Evolutionary conservation across 2,113 vertebrate genomes (phyloP).

Genomic region (Cebus imitator): DNA sequence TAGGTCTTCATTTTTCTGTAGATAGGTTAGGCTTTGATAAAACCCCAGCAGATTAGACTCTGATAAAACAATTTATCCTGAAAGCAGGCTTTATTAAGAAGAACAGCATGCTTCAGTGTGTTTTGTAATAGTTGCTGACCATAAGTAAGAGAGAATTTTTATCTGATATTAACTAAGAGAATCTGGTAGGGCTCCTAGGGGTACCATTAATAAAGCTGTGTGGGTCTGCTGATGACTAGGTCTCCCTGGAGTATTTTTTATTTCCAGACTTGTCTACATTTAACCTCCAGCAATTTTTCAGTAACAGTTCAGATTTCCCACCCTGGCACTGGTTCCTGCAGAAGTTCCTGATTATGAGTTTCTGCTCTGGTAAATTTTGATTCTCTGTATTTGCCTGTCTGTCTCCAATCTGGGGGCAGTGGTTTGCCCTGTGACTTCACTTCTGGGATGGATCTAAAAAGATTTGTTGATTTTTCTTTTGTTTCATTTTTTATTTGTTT

Average conservation of each 20-base stretch:
- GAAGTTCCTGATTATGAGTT: neutral
- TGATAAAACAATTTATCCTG: neutral
- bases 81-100: neutral
- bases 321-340: neutral
- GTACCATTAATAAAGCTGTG: neutral
- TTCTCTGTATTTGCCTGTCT: neutral
- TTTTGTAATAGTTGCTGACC: neutral
- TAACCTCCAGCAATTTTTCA: neutral
- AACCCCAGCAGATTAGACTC: neutral
- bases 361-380: neutral
- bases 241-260: neutral
- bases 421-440: neutral
- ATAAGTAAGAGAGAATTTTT: neutral
- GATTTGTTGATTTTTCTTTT: neutral
- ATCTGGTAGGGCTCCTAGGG: neutral
- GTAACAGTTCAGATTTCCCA: neutral
- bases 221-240: no score
- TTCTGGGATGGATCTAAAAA: neutral
- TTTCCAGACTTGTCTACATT: neutral
- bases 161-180: neutral
- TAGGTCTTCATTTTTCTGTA: neutral
- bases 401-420: neutral
- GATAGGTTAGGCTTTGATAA: neutral
- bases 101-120: neutral
- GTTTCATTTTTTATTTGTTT: neutral